Evolutionary conservation across 1,140 invertebrate species (phyloP), one percentile per base, ranked within the genome.

Genomic region (Calliphora vicina): DNA sequence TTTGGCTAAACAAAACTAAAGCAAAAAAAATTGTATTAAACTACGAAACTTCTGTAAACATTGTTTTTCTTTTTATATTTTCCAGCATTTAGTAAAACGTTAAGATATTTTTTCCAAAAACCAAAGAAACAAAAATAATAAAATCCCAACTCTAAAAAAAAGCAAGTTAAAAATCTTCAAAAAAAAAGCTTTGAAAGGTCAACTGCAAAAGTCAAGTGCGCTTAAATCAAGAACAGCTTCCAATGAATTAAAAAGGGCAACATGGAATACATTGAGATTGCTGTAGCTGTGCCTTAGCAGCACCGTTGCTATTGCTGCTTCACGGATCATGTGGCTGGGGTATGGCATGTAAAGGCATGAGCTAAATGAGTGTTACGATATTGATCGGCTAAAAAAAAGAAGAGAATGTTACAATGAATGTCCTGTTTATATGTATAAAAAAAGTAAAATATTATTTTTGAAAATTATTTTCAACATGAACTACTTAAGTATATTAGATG

Each of bases 141-240:
- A 35, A 35, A 35, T 2, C 35, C 5, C 35, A n/a, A n/a, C n/a
- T n/a, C n/a, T n/a, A n/a, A n/a, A n/a, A n/a, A 12, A 42, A 23
- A 76, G 26, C 71, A 78, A 78, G 74, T 23, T 23, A 78, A 78
- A 78, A 78, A 78, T 45, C 74, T 78, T 45, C n/a, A 23, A 57
- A 57, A 23, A 57, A 57, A 57, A 57, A 57, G 27, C 9, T 42
- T 76, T 17, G 29, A 78, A 45, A 78, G 74, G 35, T 78, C 74
- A 78, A 45, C n/a, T 35, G 42, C 12, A 42, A 43, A 45, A 78
- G 74, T 78, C 74, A 78, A 78, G 74, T 78, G 74, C 74, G 74
- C 74, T 78, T 78, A 78, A 78, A 78, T 45, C 74, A 43, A 43
- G 74, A 78, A 78, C 74, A 78, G 74, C 74, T 78, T 78, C 74